Conservation (phyloP, 2,113 vertebrate species). For the Hippocampus guttulatus region DNA sequence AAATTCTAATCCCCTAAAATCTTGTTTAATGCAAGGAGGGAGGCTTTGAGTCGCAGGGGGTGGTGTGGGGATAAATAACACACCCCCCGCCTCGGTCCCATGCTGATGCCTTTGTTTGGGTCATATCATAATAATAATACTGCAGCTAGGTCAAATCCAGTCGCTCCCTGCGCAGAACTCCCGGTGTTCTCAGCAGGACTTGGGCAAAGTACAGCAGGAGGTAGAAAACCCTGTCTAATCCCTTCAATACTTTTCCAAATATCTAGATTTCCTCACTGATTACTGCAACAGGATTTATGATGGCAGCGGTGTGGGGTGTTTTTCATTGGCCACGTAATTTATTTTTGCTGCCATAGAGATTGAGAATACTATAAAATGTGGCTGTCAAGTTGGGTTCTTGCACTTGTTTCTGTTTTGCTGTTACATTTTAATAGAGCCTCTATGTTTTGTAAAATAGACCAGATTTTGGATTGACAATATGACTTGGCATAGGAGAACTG, state of each 20-base stretch:
- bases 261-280: slow-evolving; percentile 61
- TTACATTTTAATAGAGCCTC: not conserved
- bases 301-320: slow-evolving; percentile 36
- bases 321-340: slow-evolving; percentile 46
- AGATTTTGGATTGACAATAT: not conserved
- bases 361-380: slow-evolving; percentile 12
- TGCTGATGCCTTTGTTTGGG: slow-evolving; percentile 63
- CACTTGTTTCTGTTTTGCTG: slow-evolving; percentile 6
- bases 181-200: slow-evolving; percentile 64
- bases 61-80: slow-evolving; percentile 9
- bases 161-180: slow-evolving; percentile 46
- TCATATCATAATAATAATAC: slow-evolving; percentile 63
- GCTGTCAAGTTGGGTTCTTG: not conserved
- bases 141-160: slow-evolving; percentile 56
- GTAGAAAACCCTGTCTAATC: slow-evolving; percentile 71
- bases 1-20: not conserved
- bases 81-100: slow-evolving; percentile 36
- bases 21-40: not conserved
- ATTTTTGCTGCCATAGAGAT: slow-evolving; percentile 30
- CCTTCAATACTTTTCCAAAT: slow-evolving; percentile 64
- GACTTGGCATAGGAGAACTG: not conserved
- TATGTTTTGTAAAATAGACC: not conserved
- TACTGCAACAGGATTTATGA: slow-evolving; percentile 56
- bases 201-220: slow-evolving; percentile 57
- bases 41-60: not conserved